Base-by-base conservation (phyloP, 2,888 invertebrate genomes). In the Seira sanloemensis region DNA sequence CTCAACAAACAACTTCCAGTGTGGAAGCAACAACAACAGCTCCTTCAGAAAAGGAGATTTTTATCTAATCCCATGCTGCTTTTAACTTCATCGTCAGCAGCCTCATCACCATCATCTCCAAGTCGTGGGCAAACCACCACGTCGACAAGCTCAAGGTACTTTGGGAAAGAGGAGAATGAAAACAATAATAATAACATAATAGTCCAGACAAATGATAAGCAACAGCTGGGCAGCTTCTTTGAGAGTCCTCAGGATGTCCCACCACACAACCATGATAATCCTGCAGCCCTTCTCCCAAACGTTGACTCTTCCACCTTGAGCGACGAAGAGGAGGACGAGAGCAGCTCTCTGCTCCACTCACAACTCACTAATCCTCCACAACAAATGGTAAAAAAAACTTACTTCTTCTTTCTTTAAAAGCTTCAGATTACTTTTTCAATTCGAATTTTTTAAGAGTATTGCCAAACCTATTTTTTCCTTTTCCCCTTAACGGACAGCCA, bases 111-210 rank as follows among this genome's bases (percentile, higher is more conserved):
- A 54, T 50, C 73, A 68, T 83, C 83, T 67, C 27, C 67, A 65
- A 84, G 73, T 21, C 50, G 66, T 27, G 19, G 58, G 65, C 78
- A 65, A 12, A 66, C 24, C n/a, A 76, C 66, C 69, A 25, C 79
- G 18, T 79, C 75, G 68, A 58, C 74, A 75, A 75, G 84, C 84
- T 79, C 84, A 84, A 84, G 65, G 24, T 84, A 75, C 79, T 84
- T 84, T 79, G 75, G 65, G 66, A 78, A 78, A 68, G 73, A 78
- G 50, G 66, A 19, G 24, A 77, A 73, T 23, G 78, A 74, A n/a
- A 76, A 77, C 37, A 76, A 65, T 27, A 74, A 80, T 72, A 82
- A 82, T 75, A 79, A 75, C 71, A 37, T 68, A 84, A 25, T 78
- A 74, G 71, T 68, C 54, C 68, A 69, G 27, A 24, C 78, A 78